A percentile compares a stretch with the other conserved stretches of the same genome.
phyloP scores from a whole-genome alignment of 2,797 vertebrate genomes.

The Pseudochaenichthys georgianus region DNA sequence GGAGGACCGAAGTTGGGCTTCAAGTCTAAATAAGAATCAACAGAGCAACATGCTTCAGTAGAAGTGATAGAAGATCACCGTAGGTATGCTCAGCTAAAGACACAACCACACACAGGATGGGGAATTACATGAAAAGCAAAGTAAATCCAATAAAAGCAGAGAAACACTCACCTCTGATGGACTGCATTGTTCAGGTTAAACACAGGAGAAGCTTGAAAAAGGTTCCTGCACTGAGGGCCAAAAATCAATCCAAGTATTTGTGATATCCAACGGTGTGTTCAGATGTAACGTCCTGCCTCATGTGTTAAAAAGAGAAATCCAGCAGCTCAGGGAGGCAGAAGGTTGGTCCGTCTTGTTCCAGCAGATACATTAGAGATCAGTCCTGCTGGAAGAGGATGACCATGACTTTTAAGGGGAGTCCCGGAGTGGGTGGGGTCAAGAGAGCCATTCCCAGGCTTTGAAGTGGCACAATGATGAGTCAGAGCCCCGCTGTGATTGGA shows the following conservation, averaged over 20 bases:
- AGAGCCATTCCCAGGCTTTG: conserved; percentile 85
- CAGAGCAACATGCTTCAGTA: not conserved
- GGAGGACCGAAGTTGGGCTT: conserved; percentile 84
- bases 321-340: conserved; percentile 26
- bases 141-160: not conserved
- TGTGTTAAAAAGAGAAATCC: conserved; percentile 48
- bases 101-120: not conserved
- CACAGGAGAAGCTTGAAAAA: not conserved
- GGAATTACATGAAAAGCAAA: not conserved
- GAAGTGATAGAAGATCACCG: not conserved
- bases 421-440: conserved; percentile 78
- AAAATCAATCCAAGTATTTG: conserved; percentile 44
- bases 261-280: conserved; percentile 55
- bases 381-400: conserved; percentile 64
- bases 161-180: conserved; percentile 82
- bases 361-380: conserved; percentile 51
- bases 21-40: conserved; percentile 67
- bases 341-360: conserved; percentile 38
- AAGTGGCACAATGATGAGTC: conserved; percentile 86
- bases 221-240: conserved; percentile 39
- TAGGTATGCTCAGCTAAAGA: not conserved
- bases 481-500: conserved; percentile 84
- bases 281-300: conserved; percentile 27
- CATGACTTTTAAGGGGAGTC: conserved; percentile 82
- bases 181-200: conserved; percentile 79